Percentiles rank a stretch among this genome's conserved stretches.
These are phyloP conservation scores for Notiomystis cincta DNA, from an alignment of 2,113 vertebrate genomes.

Conservation along the genomic window DNA sequence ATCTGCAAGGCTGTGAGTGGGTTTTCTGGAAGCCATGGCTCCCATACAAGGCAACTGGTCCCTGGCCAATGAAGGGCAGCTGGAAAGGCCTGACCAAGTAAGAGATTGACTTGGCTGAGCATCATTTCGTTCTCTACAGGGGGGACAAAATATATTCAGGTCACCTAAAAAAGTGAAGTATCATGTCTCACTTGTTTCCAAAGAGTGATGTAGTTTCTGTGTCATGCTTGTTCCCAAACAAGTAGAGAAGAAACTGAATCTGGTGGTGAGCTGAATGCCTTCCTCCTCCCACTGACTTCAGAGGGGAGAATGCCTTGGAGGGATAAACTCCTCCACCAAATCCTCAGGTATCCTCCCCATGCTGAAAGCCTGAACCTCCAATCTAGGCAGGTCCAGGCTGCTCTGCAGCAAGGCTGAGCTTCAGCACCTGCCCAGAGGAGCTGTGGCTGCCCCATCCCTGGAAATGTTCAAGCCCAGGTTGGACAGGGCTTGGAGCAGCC, in stretches of 20 bases:
- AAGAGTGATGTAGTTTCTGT: background rate
- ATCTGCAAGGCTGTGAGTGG: background rate
- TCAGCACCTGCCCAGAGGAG: background rate
- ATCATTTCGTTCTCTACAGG: background rate
- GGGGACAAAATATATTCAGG: background rate
- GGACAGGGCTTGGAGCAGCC: background rate
- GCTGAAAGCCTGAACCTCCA: background rate
- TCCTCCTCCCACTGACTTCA: background rate
- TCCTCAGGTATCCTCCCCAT: background rate
- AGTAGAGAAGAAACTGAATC: background rate
- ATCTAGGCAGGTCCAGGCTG: background rate
- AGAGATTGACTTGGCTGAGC: slow-evolving; percentile 50
- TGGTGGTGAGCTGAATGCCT: background rate
- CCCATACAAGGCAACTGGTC: slow-evolving; percentile 48
- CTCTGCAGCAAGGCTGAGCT: background rate
- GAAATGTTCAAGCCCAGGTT: background rate
- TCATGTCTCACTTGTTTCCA: background rate
- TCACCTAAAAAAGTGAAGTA: background rate
- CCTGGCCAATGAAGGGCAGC: background rate
- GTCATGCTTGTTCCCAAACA: background rate
- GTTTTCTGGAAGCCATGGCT: slow-evolving; percentile 9
- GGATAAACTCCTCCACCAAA: background rate
- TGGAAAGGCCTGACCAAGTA: slow-evolving; percentile 48
- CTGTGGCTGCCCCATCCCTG: background rate
- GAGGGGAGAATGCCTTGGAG: background rate